Conservation (phyloP, 2,113 vertebrate species). For the Anoura caudifer region DNA sequence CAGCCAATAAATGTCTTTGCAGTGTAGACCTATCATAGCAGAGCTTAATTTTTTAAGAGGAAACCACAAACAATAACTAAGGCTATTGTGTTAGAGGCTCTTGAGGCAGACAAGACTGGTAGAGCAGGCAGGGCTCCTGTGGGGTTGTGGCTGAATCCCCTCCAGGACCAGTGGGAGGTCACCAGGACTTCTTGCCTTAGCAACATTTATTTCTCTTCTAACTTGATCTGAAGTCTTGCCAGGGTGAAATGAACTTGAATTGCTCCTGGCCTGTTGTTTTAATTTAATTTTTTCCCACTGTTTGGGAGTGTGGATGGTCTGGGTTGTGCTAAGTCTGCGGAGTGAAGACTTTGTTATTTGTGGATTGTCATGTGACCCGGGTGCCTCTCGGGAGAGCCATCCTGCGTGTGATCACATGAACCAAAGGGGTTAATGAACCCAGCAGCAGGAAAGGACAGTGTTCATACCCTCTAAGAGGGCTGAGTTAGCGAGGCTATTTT, state of each 20-base stretch:
- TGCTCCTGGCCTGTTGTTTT: neutral
- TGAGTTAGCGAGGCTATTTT: neutral
- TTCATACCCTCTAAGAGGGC: neutral
- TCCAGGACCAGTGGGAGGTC: neutral
- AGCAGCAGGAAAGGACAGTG: neutral
- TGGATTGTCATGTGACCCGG: neutral
- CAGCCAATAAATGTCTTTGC: neutral
- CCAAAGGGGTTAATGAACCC: neutral
- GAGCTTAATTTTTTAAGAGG: neutral
- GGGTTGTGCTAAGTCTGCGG: neutral
- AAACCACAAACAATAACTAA: neutral
- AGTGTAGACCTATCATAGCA: neutral
- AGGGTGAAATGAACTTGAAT: neutral
- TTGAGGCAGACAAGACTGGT: neutral
- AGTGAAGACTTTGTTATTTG: neutral
- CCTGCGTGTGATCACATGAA: neutral
- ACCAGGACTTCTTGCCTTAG: neutral
- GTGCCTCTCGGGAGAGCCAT: neutral
- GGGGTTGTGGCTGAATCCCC: neutral
- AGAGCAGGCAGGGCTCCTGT: neutral
- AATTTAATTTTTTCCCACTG: neutral
- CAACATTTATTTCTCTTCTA: neutral
- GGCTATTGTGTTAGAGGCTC: neutral
- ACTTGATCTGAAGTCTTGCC: neutral
- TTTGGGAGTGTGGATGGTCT: neutral